Base-by-base conservation (phyloP, 2,797 vertebrate species). In the Tragelaphus oryx region DNA sequence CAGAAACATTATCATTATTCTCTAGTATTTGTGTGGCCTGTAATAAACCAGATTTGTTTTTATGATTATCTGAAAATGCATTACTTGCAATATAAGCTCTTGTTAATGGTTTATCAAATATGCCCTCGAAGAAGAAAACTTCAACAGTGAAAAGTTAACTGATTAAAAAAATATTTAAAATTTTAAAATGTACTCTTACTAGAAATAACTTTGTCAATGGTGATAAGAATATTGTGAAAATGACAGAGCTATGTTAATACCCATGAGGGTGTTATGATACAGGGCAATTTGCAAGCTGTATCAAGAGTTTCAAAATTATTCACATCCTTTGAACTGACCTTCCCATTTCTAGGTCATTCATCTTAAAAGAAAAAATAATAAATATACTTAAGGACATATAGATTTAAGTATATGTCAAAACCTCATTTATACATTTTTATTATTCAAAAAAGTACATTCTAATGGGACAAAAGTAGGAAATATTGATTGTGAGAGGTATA, bases 281-380 rank as follows among this genome's bases (percentile, higher is more conserved):
- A 44, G 30, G 33, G 18, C 7, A 89, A 87, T 84, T 74, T 75
- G 26, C 30, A 80, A 44, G 5, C 1, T 80, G 59, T 60, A 26
- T 84, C 52, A 87, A 91, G 60, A 96, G 6, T n/a, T 87, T 91
- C 52, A 93, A 86, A 96, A 89, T 82, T 82, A 57, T 93, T 85
- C 65, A 82, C 30, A 48, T 74, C 11, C 14, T 86, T 93, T 91
- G 33, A 88, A 65, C 26, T 59, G 76, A 80, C 4, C 12, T 54
- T 65, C 28, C 30, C 10, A 91, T 28, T 91, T 91, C 33, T 86
- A 52, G 30, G 33, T 24, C 26, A 78, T 65, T 89, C 78, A 74
- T 44, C 28, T 33, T 82, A 79, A 65, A 30, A 14, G 16, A 5
- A 50, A 85, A 62, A 86, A 52, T 30, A 62, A 54, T 41, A 90